Evolutionary conservation across 2,888 invertebrate genomes (phyloP), one percentile per base, ranked within the genome.

Genomic region (Epirrita christyi): DNA sequence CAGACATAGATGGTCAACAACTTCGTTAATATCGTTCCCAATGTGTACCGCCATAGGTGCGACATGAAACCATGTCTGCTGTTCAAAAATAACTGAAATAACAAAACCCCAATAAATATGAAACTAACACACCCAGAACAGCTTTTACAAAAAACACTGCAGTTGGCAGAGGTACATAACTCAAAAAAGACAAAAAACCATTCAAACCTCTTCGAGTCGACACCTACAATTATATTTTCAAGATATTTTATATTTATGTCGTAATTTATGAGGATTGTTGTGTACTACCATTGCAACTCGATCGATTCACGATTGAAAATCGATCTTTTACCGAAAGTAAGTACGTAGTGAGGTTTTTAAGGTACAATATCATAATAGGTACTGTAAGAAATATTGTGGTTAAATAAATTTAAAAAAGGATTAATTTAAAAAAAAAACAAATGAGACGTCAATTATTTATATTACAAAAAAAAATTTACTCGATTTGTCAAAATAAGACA

Each of bases 181-280:
- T 53, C 52, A 49, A 41, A 53, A 56, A 56, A 43, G n/a, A 43
- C 38, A 14, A 50, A 44, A 61, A 49, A 52, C 49, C 52, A n/a
- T n/a, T n/a, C n/a, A 43, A 57, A 40, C 60, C 57, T 55, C 32
- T 9, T 9, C 48, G 21, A 56, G 55, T 64, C 67, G 76, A 80
- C 83, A 81, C 81, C 80, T 78, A 80, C 80, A 83, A 83, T 83
- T 83, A 83, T 83, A 80, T 79, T 80, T 80, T 81, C 76, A 78
- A 80, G 75, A 76, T 78, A 77, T 80, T 83, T 82, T 82, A 81
- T 80, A 76, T 67, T 73, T 65, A 41, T 50, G 55, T 66, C 68
- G 70, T 82, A 78, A 83, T 80, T 83, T 78, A 81, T 70, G 55
- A 59, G 49, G 47, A 53, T 43, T 50, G 38, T n/a, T 58, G 50